Percentiles rank a stretch among this genome's conserved stretches.
Conservation (phyloP, 2,888 invertebrate species). For the Caenorhabditis sp. region DNA sequence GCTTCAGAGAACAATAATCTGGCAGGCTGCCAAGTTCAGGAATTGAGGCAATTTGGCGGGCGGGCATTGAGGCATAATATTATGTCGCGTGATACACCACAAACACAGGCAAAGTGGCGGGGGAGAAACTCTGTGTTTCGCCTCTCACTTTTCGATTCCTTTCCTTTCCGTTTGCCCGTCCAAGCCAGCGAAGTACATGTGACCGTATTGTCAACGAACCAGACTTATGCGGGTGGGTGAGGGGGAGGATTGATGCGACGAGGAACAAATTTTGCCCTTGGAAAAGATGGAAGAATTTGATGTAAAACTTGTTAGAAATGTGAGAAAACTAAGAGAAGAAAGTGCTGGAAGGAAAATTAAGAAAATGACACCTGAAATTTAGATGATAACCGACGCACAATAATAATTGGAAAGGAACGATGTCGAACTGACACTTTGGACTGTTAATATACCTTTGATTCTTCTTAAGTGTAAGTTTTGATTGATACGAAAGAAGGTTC, state of each 20-base stretch:
- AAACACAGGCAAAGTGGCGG: slow-evolving; percentile 39
- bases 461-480: neutral
- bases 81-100: slow-evolving; percentile 62
- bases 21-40: slow-evolving; percentile 6
- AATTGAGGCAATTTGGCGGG: slow-evolving; percentile 43
- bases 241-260: neutral
- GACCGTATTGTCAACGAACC: slow-evolving; percentile 62
- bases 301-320: neutral
- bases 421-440: no score
- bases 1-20: slow-evolving; percentile 5
- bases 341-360: neutral
- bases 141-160: slow-evolving; percentile 14
- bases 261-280: slow-evolving; percentile 15
- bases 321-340: neutral
- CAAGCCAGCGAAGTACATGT: slow-evolving; percentile 47
- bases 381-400: no score
- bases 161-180: slow-evolving; percentile 20
- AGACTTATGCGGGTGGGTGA: slow-evolving; percentile 28
- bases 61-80: slow-evolving; percentile 57
- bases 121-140: slow-evolving; percentile 23
- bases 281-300: neutral
- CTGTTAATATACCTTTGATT: no score
- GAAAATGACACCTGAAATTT: no score
- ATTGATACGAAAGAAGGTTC: neutral
- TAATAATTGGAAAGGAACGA: no score